These are phyloP conservation scores for Pissodes strobi DNA, from an alignment of 1,140 invertebrate genomes.

Conservation along the genomic window DNA sequence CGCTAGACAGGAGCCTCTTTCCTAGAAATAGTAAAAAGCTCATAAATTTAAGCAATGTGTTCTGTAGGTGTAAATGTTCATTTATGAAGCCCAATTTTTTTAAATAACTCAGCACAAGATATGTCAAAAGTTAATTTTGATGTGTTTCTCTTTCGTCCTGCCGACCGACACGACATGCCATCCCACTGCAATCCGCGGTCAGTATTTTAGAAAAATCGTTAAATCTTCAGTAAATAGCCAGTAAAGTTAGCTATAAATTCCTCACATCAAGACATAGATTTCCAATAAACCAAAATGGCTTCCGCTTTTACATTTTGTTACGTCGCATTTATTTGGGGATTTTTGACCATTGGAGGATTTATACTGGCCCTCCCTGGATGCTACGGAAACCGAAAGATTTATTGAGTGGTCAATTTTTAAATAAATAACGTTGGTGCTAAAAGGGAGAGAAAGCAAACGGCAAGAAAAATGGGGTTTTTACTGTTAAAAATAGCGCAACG, in stretches of 20 bases:
- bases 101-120: too few species aligned
- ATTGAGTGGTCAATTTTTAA: conserved; percentile 34
- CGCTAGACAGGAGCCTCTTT: too few species aligned
- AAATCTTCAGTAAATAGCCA: conserved; percentile 38
- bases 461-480: conserved; percentile 25
- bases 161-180: too few species aligned
- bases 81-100: too few species aligned
- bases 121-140: too few species aligned
- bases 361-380: conserved; percentile 19
- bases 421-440: conserved; percentile 28
- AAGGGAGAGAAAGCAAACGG: conserved; percentile 12
- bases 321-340: conserved; percentile 43
- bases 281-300: conserved; percentile 40
- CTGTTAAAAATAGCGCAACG: conserved; percentile 18
- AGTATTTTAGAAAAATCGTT: conserved; percentile 28
- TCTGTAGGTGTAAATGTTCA: too few species aligned
- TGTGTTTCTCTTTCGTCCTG: too few species aligned
- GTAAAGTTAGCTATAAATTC: conserved; percentile 40
- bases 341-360: conserved; percentile 38
- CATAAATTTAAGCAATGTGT: too few species aligned
- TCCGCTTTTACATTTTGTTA: conserved; percentile 42
- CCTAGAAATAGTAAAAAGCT: too few species aligned
- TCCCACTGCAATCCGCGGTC: background rate
- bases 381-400: conserved; percentile 24
- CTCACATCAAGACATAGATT: conserved; percentile 34